Percentiles rank a stretch among this genome's conserved stretches.
These are phyloP conservation scores for Atrichornis clamosus DNA, from an alignment of 2,113 vertebrate species.

Conservation along the genomic window DNA sequence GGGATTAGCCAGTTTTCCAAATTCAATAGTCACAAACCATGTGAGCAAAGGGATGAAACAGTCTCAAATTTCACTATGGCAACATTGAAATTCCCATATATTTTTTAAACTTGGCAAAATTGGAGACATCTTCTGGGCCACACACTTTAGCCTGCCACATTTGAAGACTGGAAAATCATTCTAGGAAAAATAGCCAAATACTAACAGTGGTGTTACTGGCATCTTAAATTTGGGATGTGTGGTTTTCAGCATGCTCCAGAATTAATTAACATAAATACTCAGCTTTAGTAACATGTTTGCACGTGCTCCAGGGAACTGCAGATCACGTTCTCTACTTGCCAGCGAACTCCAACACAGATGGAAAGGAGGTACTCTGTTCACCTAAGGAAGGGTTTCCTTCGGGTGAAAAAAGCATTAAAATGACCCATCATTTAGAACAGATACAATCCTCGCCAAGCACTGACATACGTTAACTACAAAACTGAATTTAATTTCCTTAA, in stretches of 20 bases:
- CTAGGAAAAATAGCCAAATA: not conserved
- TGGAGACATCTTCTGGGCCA: not conserved
- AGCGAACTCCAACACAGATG: not conserved
- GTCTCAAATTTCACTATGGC: not conserved
- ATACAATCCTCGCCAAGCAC: not conserved
- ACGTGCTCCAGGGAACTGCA: not conserved
- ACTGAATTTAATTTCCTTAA: not conserved
- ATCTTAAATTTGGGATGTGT: not conserved
- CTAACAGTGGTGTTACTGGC: not conserved
- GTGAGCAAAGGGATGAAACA: not conserved
- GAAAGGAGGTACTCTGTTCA: not conserved
- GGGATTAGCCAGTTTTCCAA: not conserved
- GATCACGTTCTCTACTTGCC: not conserved
- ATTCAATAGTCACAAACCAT: not conserved
- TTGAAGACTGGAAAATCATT: not conserved
- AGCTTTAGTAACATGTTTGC: not conserved
- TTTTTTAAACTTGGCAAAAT: not conserved
- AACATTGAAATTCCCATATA: not conserved
- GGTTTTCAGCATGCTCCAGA: not conserved
- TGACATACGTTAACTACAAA: not conserved
- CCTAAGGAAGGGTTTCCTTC: not conserved
- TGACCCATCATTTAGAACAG: not conserved
- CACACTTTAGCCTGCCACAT: not conserved
- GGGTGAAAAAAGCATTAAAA: not conserved
- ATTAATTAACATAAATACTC: not conserved